Conservation (phyloP, 2,113 vertebrate genomes). For the Apus apus region DNA sequence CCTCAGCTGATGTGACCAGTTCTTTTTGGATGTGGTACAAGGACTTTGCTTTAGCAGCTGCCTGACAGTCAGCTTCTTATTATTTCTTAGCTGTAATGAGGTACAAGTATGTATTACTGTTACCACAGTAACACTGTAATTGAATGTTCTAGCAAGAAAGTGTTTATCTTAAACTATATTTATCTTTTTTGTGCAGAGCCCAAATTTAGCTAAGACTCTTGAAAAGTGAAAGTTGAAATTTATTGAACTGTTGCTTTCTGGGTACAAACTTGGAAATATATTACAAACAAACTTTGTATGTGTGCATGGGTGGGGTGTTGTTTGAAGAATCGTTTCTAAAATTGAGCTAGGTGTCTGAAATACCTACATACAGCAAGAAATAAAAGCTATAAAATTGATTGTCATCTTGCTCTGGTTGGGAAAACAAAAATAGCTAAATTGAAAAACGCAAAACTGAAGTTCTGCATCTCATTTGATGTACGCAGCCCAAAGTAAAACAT, state of each 20-base stretch:
- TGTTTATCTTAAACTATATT: conserved; percentile 6
- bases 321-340: background rate
- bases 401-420: background rate
- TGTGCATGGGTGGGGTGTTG: background rate
- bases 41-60: background rate
- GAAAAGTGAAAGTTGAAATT: background rate
- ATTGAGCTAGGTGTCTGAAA: background rate
- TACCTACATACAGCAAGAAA: background rate
- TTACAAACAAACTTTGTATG: background rate
- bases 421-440: background rate
- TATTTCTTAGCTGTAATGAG: background rate
- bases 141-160: conserved; percentile 1
- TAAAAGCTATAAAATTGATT: background rate
- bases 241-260: background rate
- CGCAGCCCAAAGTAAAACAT: background rate
- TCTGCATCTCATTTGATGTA: background rate
- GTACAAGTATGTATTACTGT: background rate
- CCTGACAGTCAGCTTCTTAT: background rate
- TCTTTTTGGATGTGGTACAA: background rate
- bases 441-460: background rate
- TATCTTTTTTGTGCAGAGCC: background rate
- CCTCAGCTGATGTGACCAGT: background rate
- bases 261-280: background rate
- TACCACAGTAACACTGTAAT: conserved; percentile 5
- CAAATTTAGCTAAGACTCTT: conserved; percentile 1